phyloP scores from a whole-genome alignment of 2,888 invertebrate species.

The Chrysina gloriosa region DNA sequence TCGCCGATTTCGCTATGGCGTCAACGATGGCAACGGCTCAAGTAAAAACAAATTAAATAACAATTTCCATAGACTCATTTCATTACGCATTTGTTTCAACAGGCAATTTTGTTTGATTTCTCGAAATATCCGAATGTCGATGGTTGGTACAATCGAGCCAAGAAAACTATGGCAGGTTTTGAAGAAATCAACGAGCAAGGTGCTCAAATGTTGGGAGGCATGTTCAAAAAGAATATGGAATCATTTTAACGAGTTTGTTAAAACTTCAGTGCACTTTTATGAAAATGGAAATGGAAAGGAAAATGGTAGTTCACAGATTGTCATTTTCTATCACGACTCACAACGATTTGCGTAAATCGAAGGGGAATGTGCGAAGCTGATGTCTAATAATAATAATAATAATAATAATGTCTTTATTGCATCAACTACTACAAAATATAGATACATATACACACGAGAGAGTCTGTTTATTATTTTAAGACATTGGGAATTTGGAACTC shows the following conservation, averaged over 20 bases:
- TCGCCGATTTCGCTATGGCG: slow-evolving; percentile 76
- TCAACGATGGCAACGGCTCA: slow-evolving; percentile 72
- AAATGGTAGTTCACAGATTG: too few species aligned
- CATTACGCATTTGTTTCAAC: not conserved
- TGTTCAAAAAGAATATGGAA: slow-evolving; percentile 66
- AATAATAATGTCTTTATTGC: too few species aligned
- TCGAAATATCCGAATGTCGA: slow-evolving; percentile 69
- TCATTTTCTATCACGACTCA: too few species aligned
- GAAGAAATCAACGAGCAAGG: slow-evolving; percentile 74
- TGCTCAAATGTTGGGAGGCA: slow-evolving; percentile 68
- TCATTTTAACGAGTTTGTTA: not conserved
- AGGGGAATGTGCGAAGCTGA: too few species aligned
- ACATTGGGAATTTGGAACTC: too few species aligned
- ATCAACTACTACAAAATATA: too few species aligned
- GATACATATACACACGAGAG: too few species aligned
- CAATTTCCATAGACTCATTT: not conserved
- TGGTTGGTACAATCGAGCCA: slow-evolving; percentile 76
- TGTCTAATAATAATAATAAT: too few species aligned
- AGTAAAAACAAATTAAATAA: slow-evolving; percentile 60
- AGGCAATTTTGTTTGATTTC: slow-evolving; percentile 70
- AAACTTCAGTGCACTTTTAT: too few species aligned
- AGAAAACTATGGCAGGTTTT: slow-evolving; percentile 74
- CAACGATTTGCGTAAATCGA: too few species aligned
- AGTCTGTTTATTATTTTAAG: too few species aligned
- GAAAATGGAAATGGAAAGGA: too few species aligned